Conservation (phyloP, 2,113 vertebrate genomes). For the Ranitomeya variabilis region DNA sequence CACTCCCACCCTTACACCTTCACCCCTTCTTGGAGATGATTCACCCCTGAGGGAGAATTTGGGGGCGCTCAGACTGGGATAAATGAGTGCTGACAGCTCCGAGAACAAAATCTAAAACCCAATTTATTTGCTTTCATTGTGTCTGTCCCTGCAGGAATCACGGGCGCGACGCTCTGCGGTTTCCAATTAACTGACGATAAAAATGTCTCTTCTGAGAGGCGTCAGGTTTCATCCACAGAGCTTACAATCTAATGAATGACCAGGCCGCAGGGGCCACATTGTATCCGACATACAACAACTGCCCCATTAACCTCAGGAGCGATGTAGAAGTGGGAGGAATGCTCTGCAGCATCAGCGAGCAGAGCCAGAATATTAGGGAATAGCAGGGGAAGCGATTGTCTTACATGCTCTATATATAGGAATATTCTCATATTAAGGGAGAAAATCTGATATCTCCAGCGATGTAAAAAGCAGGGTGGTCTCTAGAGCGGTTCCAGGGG, state of each 20-base stretch:
- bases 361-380: too few species aligned
- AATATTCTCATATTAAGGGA: too few species aligned
- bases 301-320: too few species aligned
- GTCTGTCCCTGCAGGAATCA: neutral
- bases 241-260: neutral
- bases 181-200: neutral
- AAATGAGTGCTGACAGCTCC: constrained; percentile 28
- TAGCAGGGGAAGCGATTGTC: too few species aligned
- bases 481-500: too few species aligned
- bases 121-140: constrained; percentile 3
- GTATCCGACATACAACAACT: too few species aligned
- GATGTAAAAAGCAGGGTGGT: too few species aligned
- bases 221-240: neutral
- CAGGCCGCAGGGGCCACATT: neutral
- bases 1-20: neutral
- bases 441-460: too few species aligned
- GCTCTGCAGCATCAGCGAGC: too few species aligned
- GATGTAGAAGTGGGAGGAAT: too few species aligned
- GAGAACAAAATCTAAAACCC: neutral
- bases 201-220: neutral
- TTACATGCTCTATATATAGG: too few species aligned
- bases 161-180: neutral
- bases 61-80: neutral
- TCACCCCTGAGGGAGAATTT: constrained; percentile 1
- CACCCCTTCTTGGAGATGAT: neutral